Evolutionary conservation across 2,113 vertebrate species (phyloP).

Genomic region (Pundamilia nyererei): DNA sequence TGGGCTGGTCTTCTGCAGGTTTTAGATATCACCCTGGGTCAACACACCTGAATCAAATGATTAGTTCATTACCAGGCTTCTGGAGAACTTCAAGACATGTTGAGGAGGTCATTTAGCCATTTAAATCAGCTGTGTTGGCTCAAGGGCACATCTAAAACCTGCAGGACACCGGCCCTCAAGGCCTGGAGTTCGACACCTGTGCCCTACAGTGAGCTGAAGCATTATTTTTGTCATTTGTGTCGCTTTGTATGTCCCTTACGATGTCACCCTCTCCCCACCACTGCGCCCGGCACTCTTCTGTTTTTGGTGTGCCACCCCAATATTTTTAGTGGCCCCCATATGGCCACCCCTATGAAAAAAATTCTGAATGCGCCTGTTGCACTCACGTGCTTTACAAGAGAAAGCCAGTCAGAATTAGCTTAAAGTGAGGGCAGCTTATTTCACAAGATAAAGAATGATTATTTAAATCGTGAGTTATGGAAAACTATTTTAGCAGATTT

Average conservation of each 20-base stretch:
- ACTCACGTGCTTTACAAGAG: neutral
- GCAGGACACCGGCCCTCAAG: neutral
- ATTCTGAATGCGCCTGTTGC: neutral
- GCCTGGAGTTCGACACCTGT: neutral
- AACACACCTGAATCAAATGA: neutral
- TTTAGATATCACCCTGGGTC: neutral
- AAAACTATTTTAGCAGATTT: neutral
- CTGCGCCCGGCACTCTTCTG: neutral
- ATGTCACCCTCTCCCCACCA: neutral
- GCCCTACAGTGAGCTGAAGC: neutral
- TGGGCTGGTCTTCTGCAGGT: neutral
- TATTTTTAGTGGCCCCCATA: neutral
- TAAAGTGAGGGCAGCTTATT: neutral
- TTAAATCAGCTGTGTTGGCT: neutral
- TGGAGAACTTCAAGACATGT: neutral
- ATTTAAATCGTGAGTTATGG: neutral
- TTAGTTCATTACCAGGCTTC: neutral
- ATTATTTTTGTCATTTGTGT: neutral
- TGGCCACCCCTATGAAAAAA: neutral
- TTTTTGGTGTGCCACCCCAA: neutral
- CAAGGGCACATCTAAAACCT: neutral
- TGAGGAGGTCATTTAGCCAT: neutral
- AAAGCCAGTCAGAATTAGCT: neutral
- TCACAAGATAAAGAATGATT: neutral
- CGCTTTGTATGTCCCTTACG: neutral